A percentile compares a stretch with the other conserved stretches of the same genome.
Evolutionary conservation across 2,888 invertebrate species (phyloP).

Genomic region (Ichneumoninae sp.): DNA sequence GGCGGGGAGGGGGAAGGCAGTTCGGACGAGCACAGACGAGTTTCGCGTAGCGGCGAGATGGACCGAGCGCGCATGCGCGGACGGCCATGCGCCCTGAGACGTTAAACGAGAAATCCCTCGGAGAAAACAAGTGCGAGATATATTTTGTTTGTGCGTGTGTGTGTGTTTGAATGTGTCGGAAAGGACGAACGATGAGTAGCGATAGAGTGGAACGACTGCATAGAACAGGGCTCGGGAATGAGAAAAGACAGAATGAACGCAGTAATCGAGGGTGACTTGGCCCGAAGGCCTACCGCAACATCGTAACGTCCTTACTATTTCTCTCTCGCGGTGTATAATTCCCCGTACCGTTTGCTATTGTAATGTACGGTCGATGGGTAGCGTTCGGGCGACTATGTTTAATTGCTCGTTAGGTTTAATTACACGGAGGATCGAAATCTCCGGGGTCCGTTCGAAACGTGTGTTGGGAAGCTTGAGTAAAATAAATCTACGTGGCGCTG

Average conservation of each 20-base stretch:
- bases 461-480: not conserved
- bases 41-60: conserved; percentile 12
- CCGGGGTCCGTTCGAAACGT: not conserved
- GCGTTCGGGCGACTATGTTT: not conserved
- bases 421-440: not conserved
- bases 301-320: conserved; percentile 67
- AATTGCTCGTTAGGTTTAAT: conserved; percentile 4
- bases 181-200: conserved; percentile 17
- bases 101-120: conserved; percentile 8
- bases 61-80: conserved; percentile 31
- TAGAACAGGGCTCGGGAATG: conserved; percentile 29
- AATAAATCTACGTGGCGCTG: not conserved
- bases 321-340: not conserved
- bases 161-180: not conserved
- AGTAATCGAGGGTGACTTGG: conserved; percentile 68
- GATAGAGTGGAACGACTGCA: conserved; percentile 24
- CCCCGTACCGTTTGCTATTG: conserved; percentile 13
- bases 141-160: not conserved
- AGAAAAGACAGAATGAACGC: conserved; percentile 39
- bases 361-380: not conserved
- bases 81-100: conserved; percentile 51
- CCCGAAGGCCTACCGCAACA: conserved; percentile 77
- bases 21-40: conserved; percentile 30
- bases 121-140: conserved; percentile 46
- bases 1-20: not conserved